These are phyloP conservation scores for Typhlomys cinereus DNA, from an alignment of 2,113 vertebrate species.

Conservation along the genomic window DNA sequence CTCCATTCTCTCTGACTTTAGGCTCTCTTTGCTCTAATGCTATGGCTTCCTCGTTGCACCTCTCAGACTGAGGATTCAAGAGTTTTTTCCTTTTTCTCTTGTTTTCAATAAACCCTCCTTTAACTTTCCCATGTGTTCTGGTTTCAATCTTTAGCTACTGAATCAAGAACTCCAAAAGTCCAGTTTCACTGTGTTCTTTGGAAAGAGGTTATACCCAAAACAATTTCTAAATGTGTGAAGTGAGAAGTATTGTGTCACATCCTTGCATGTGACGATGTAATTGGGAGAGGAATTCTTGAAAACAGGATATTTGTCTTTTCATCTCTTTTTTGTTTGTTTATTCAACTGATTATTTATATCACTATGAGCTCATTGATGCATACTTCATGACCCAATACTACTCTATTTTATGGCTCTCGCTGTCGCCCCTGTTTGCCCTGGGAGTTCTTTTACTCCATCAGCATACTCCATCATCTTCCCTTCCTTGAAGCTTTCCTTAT, in stretches of 20 bases:
- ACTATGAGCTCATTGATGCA: not conserved
- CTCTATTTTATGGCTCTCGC: not conserved
- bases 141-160: no score
- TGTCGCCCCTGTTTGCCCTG: not conserved
- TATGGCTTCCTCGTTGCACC: no score
- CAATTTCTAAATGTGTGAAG: not conserved
- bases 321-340: not conserved
- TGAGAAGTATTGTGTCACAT: not conserved
- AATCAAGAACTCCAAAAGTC: no score
- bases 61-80: no score
- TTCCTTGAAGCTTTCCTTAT: not conserved
- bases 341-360: not conserved
- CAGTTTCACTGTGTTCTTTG: not conserved
- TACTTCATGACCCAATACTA: not conserved
- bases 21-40: no score
- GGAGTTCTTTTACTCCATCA: not conserved
- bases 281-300: not conserved
- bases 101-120: no score
- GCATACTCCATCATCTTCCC: not conserved
- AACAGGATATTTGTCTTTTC: not conserved
- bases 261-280: not conserved
- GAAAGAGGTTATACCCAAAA: not conserved
- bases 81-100: no score
- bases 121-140: no score
- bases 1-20: no score